Percentiles rank a stretch among this genome's conserved stretches.
Evolutionary conservation across 1,140 invertebrate species (phyloP).

Genomic region (Leptinotarsa defecta): DNA sequence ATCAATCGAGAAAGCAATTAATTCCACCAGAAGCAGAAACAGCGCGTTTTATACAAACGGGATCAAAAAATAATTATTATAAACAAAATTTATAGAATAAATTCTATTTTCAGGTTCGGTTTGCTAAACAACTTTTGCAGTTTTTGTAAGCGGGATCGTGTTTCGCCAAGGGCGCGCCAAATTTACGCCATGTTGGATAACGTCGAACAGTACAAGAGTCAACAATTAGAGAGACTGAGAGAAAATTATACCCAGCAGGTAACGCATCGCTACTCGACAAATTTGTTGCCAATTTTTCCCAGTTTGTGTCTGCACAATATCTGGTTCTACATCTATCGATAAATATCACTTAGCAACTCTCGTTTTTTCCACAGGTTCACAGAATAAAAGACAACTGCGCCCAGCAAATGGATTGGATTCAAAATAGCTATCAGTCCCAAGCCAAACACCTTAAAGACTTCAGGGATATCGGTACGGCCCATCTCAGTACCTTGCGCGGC

Average conservation of each 20-base stretch:
- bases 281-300: not conserved
- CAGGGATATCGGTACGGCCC: conserved; percentile 86
- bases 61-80: not conserved
- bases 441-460: conserved; percentile 86
- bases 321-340: not conserved
- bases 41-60: not conserved
- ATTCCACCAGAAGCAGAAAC: not conserved
- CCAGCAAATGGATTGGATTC: conserved; percentile 91
- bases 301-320: not conserved
- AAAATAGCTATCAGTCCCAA: conserved; percentile 87
- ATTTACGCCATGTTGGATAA: conserved; percentile 86
- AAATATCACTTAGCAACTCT: not conserved
- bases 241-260: conserved; percentile 92
- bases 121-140: conserved; percentile 67
- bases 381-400: conserved; percentile 90
- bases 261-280: conserved; percentile 28
- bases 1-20: not conserved
- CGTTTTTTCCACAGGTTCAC: conserved; percentile 65
- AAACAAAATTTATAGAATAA: not conserved
- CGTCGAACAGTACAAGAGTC: conserved; percentile 87
- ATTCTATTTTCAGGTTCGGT: conserved; percentile 63
- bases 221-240: conserved; percentile 82
- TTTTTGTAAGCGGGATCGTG: conserved; percentile 69
- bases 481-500: conserved; percentile 81
- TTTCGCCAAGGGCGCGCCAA: conserved; percentile 77